Base-by-base conservation (phyloP, 2,113 vertebrate species). In the Hippocampus barbouri region DNA sequence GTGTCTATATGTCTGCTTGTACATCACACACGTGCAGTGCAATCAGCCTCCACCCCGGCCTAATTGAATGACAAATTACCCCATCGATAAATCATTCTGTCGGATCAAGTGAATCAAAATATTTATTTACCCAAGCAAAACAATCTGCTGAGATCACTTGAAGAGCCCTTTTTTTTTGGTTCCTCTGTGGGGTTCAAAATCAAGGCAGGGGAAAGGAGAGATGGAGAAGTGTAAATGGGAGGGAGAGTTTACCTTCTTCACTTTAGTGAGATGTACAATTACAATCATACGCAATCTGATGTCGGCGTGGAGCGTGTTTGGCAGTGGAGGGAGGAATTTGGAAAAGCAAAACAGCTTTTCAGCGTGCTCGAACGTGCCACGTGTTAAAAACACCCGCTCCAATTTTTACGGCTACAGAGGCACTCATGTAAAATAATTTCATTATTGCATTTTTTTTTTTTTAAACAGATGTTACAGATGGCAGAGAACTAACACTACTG, bases 51-150 rank as follows among this genome's bases (percentile, higher is more conserved):
- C 71, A 79, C 72, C 71, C 62, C 60, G 78, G 77, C 83, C 75
- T 93, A 91, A 94, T 91, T 92, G 88, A 93, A 93, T 92, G 91
- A 93, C 92, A 91, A 92, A 93, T 90, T 87, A 92, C 84, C 85
- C 89, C 89, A 91, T 93, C 91, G 90, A 90, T 87, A 87, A 89
- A 89, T 92, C 90, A 92, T 89, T 83, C 83, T 81, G 84, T 91
- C 88, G 90, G 88, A 93, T 93, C 90, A 92, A 90, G 87, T 75
- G 83, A 76, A 85, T 90, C 86, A 88, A 93, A 92, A 92, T 93
- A 93, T 93, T 94, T 93, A 93, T 93, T 94, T 93, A 92, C 85
- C 88, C 89, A 89, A 91, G 91, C 91, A 93, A 93, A 93, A 92
- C 91, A 91, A 92, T 91, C 86, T 85, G 79, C 86, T 86, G 80